phyloP scores from a whole-genome alignment of 2,888 invertebrate genomes.

The Nasonovia ribisnigri region DNA sequence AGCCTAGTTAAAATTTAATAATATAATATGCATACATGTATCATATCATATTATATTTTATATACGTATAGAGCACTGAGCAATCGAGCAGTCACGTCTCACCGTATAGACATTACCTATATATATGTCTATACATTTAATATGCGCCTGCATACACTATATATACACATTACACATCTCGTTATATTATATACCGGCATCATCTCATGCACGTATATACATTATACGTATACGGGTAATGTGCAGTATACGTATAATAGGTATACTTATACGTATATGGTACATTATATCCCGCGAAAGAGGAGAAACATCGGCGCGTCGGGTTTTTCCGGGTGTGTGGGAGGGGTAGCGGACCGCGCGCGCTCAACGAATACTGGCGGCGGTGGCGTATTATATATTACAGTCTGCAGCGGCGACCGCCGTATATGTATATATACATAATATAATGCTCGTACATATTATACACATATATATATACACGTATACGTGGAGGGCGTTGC shows the following conservation, averaged over 20 bases:
- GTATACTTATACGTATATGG: background rate
- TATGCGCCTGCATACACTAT: background rate
- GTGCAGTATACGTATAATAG: background rate
- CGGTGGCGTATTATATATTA: background rate
- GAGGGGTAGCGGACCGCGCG: background rate
- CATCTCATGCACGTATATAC: background rate
- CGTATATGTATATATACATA: background rate
- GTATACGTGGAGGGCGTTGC: slow-evolving; percentile 55
- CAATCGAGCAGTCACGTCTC: background rate
- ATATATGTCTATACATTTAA: background rate
- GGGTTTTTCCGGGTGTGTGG: slow-evolving; percentile 29
- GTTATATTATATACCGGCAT: too few species aligned
- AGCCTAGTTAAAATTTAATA: background rate
- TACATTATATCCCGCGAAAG: background rate
- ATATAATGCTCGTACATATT: background rate
- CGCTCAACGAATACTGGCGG: background rate
- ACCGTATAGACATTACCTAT: background rate
- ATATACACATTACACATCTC: background rate
- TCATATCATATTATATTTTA: background rate
- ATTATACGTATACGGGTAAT: background rate
- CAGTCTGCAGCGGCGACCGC: slow-evolving; percentile 14
- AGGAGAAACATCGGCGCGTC: slow-evolving; percentile 19
- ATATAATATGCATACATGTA: background rate
- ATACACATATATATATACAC: background rate
- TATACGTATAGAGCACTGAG: background rate